Percentiles rank a stretch among this genome's conserved stretches.
phyloP scores from a whole-genome alignment of 2,113 vertebrate genomes.

The Chascanopsetta lugubris region DNA sequence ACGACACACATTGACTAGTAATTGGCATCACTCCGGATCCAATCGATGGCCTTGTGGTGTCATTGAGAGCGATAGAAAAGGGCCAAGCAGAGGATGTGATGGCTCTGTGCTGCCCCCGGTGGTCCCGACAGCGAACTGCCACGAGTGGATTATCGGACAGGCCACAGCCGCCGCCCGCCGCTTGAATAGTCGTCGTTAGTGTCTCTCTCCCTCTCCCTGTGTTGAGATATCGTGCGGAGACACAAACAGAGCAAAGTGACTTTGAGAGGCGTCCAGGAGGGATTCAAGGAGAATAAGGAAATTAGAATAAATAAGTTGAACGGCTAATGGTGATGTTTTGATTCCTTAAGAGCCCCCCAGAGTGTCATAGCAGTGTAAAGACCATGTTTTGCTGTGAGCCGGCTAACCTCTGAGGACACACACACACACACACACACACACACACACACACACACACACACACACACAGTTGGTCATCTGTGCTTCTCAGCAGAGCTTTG shows the following conservation, averaged over 20 bases:
- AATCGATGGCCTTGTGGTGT: slow-evolving; percentile 52
- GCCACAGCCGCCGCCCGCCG: neutral
- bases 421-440: slow-evolving; percentile 17
- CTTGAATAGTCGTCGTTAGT: slow-evolving; percentile 27
- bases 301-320: slow-evolving; percentile 30
- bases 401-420: slow-evolving; percentile 10
- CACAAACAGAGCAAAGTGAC: slow-evolving; percentile 35
- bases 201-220: slow-evolving; percentile 16
- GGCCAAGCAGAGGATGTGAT: slow-evolving; percentile 32
- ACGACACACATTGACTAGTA: slow-evolving; percentile 51
- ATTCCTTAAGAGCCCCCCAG: slow-evolving; percentile 21
- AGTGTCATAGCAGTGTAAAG: slow-evolving; percentile 22
- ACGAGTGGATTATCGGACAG: slow-evolving; percentile 5
- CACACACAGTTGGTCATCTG: slow-evolving; percentile 35
- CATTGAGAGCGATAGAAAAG: slow-evolving; percentile 33
- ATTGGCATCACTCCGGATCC: slow-evolving; percentile 25
- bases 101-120: slow-evolving; percentile 17
- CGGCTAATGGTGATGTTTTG: slow-evolving; percentile 5
- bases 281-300: slow-evolving; percentile 21
- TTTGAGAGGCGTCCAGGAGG: slow-evolving; percentile 3
- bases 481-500: slow-evolving; percentile 36
- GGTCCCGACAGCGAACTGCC: neutral
- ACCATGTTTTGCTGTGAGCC: slow-evolving; percentile 3
- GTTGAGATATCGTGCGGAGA: slow-evolving; percentile 27
- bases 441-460: slow-evolving; percentile 17